Base-by-base conservation (phyloP, 2,113 vertebrate species). In the Plestiodon gilberti region DNA sequence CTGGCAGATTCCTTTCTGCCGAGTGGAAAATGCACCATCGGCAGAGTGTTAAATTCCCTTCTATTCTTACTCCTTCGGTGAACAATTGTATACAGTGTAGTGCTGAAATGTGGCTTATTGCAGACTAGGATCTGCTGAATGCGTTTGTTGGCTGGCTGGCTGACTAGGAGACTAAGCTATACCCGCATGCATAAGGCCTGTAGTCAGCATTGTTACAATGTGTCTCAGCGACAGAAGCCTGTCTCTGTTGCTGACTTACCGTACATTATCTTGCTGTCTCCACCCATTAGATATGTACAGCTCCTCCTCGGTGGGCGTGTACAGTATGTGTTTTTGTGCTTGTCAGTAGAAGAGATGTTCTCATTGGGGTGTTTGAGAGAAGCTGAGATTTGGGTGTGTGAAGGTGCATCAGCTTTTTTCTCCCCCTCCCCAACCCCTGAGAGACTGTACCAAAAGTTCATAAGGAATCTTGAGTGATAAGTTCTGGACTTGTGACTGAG, bases 141-240 rank as follows among this genome's bases (percentile, higher is more conserved):
- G 82, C 81, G 91, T 78, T 85, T 82, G 85, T 80, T 35, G 84
- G 83, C 91, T 13, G 84, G 83, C 91, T 13, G 93, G 91, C 80
- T 88, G 71, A 82, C 15, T 70, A 69, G 76, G 81, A 52, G 17
- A 0, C 1, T 23, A 76, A 67, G 43, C 64, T 86, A 86, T 89
- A 82, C 87, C 89, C 87, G 71, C 88, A 81, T 15, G 55, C 82
- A 0, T 84, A 4, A 15, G 6, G 86, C 69, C 75, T 75, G 86
- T 79, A 84, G 2, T 88, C 86, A 10, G 86, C 61, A 30, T 25
- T 90, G 3, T 38, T 89, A 59, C 25, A 70, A 69, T 90, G 59
- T 85, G 84, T 83, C 33, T 78, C 85, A 15, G 89, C 4, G 43
- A 48, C 76, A 30, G 79, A 73, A 18, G 67, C 20, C 1, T 79